Percentiles rank a stretch among this genome's conserved stretches.
Evolutionary conservation across 2,888 invertebrate species (phyloP).

Genomic region (Anarsia innoxiella): DNA sequence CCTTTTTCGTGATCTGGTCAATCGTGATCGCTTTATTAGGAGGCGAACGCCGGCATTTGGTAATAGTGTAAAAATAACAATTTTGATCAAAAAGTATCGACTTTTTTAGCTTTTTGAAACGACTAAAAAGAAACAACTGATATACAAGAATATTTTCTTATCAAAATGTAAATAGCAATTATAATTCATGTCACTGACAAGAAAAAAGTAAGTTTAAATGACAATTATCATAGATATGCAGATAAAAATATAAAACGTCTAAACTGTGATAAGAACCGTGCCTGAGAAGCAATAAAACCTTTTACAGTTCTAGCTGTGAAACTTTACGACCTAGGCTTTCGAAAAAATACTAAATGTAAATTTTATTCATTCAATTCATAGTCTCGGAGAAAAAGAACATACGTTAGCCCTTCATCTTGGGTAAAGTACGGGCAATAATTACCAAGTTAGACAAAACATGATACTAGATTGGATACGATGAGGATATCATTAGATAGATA

Average conservation of each 20-base stretch:
- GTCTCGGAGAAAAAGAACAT: too few relatives aligned
- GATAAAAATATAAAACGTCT: conserved; percentile 4
- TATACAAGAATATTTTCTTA: too few relatives aligned
- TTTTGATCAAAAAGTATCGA: too few relatives aligned
- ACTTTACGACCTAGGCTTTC: conserved; percentile 14
- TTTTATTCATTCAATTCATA: conserved; percentile 19
- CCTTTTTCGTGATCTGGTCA: conserved; percentile 44
- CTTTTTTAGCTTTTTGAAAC: too few relatives aligned
- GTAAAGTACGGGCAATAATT: conserved; percentile 29
- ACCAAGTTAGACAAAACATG: conserved; percentile 28
- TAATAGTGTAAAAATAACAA: conserved; percentile 15
- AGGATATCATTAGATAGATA: too few relatives aligned
- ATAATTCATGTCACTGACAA: too few relatives aligned
- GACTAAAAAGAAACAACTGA: too few relatives aligned
- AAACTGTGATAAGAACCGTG: conserved; percentile 1
- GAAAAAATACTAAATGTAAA: conserved; percentile 21
- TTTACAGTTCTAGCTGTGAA: conserved; percentile 12
- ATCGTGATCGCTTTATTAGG: conserved; percentile 66
- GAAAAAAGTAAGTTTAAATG: too few relatives aligned
- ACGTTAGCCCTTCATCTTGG: conserved; percentile 31
- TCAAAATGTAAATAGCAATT: too few relatives aligned
- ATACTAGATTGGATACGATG: conserved; percentile 7
- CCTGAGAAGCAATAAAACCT: conserved; percentile 15
- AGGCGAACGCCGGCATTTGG: conserved; percentile 32
- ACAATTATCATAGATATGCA: too few relatives aligned